phyloP scores from a whole-genome alignment of 2,888 invertebrate species.

The Diploptera punctata region DNA sequence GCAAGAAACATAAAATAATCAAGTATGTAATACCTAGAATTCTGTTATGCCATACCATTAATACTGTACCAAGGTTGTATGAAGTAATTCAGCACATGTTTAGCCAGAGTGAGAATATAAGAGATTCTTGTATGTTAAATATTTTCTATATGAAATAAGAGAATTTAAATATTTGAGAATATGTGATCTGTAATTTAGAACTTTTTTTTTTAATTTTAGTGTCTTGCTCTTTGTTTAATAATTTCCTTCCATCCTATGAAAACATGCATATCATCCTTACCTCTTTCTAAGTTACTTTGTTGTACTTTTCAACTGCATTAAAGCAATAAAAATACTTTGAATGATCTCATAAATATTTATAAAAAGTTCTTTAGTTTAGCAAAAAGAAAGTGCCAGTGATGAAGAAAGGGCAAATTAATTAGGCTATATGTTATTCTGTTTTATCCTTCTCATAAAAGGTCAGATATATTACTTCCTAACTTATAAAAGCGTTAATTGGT shows the following conservation, averaged over 20 bases:
- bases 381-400: no score
- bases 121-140: neutral
- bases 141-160: slow-evolving; percentile 30
- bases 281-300: no score
- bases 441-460: no score
- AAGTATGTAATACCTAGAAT: neutral
- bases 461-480: no score
- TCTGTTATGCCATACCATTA: neutral
- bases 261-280: neutral
- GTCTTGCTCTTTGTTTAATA: neutral
- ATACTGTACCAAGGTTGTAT: neutral
- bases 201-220: neutral
- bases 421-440: no score
- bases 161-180: slow-evolving; percentile 11
- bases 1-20: neutral
- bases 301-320: no score
- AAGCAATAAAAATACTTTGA: no score
- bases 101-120: slow-evolving; percentile 1
- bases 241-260: neutral
- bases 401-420: no score
- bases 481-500: no score
- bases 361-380: no score
- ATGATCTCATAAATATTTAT: no score
- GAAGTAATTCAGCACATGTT: slow-evolving; percentile 14
- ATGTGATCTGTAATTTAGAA: slow-evolving; percentile 20